Conservation (phyloP, 1,140 invertebrate species). For the Homalodisca vitripennis region DNA sequence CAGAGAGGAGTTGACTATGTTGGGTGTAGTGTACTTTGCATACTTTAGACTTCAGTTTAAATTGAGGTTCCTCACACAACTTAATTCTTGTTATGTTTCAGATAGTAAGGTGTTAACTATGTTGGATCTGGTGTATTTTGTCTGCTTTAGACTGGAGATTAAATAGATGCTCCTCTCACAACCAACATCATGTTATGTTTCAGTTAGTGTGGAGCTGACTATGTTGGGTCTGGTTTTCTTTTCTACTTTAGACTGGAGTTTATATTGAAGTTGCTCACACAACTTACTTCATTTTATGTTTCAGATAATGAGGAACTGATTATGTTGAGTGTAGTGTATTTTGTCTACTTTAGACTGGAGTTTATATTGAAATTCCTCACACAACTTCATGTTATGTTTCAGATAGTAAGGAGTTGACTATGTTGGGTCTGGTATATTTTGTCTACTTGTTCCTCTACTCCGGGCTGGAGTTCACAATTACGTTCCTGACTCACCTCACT, state of each 20-base stretch:
- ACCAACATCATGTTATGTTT: neutral
- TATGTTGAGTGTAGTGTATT: neutral
- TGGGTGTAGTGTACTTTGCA: neutral
- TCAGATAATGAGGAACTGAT: neutral
- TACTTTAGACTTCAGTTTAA: neutral
- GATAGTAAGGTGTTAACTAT: neutral
- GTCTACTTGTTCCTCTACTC: slow-evolving; percentile 96
- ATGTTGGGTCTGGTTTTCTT: neutral
- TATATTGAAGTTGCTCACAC: neutral
- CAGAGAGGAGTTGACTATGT: neutral
- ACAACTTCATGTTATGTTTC: slow-evolving; percentile 38
- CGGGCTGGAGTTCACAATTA: slow-evolving; percentile 96
- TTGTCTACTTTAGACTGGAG: neutral
- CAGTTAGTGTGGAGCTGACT: neutral
- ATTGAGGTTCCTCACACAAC: too few relatives aligned
- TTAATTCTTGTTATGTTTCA: slow-evolving; percentile 41
- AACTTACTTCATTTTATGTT: neutral
- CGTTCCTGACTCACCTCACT: slow-evolving; percentile 92
- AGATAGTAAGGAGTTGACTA: slow-evolving; percentile 66
- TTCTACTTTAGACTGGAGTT: neutral
- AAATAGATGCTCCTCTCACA: too few relatives aligned
- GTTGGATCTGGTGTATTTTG: neutral
- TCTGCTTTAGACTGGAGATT: slow-evolving; percentile 46
- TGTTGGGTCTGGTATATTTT: slow-evolving; percentile 87
- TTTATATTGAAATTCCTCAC: too few relatives aligned